Conservation (phyloP, 2,888 invertebrate species). For the Palloptera scutellata region DNA sequence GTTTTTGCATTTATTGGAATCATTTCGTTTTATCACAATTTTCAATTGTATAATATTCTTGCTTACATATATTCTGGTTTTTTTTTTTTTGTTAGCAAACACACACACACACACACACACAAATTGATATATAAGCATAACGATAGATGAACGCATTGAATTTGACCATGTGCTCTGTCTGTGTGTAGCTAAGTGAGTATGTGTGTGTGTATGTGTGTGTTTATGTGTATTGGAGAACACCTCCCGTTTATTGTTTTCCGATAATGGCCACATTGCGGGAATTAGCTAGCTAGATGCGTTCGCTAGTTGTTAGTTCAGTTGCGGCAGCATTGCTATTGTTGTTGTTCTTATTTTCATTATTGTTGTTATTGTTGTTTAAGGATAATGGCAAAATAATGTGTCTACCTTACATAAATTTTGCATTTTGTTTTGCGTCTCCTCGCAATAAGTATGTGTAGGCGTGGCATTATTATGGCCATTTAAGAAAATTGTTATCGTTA, state of each 20-base stretch:
- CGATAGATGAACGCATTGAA: too few relatives aligned
- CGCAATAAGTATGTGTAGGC: neutral
- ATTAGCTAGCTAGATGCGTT: neutral
- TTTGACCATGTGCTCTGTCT: too few relatives aligned
- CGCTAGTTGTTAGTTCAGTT: neutral
- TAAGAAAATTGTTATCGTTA: conserved; percentile 38
- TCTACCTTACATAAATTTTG: conserved; percentile 38
- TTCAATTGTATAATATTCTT: too few relatives aligned
- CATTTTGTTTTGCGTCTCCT: conserved; percentile 26
- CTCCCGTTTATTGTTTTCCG: conserved; percentile 32
- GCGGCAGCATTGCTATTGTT: conserved; percentile 8
- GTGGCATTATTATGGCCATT: conserved; percentile 36
- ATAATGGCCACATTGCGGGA: conserved; percentile 21
- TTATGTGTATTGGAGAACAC: conserved; percentile 7
- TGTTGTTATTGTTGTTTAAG: conserved; percentile 23
- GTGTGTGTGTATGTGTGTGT: too few relatives aligned
- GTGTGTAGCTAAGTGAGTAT: too few relatives aligned
- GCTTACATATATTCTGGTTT: too few relatives aligned
- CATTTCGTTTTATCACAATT: too few relatives aligned
- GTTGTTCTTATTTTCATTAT: neutral
- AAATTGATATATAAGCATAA: too few relatives aligned
- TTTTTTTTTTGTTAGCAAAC: too few relatives aligned
- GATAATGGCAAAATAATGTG: conserved; percentile 40
- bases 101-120: too few relatives aligned
- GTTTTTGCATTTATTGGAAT: too few relatives aligned